Conservation (phyloP, 2,888 invertebrate species). For the Caenorhabditis auriculariae region DNA sequence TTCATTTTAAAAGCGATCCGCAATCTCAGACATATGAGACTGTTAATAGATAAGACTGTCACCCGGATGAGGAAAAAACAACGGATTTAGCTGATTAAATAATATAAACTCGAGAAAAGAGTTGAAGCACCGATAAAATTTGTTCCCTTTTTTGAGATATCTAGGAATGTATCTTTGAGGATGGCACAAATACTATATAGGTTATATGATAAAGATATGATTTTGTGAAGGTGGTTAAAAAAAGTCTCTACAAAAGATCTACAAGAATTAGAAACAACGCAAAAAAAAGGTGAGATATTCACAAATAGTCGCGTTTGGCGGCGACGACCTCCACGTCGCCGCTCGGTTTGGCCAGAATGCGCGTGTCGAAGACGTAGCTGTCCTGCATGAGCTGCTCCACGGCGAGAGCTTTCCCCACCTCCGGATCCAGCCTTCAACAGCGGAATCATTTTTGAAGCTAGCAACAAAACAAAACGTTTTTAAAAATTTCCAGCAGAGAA, state of each 20-base stretch:
- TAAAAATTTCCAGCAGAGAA: background rate
- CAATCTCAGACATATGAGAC: too few species aligned
- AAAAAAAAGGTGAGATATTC: slow-evolving; percentile 1
- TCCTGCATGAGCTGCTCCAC: slow-evolving; percentile 36
- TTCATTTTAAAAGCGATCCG: too few species aligned
- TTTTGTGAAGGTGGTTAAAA: too few species aligned
- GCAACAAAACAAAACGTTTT: background rate
- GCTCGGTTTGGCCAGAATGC: slow-evolving; percentile 17
- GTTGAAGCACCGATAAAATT: background rate
- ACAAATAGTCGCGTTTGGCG: slow-evolving; percentile 37
- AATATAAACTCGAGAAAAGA: too few species aligned
- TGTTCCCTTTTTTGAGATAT: background rate
- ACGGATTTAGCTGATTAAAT: too few species aligned
- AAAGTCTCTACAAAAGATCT: too few species aligned
- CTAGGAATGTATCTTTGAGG: background rate
- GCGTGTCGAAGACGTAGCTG: slow-evolving; percentile 36
- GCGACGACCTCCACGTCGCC: slow-evolving; percentile 34
- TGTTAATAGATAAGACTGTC: too few species aligned
- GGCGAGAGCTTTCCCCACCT: slow-evolving; percentile 35
- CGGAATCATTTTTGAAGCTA: background rate
- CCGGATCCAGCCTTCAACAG: slow-evolving; percentile 30
- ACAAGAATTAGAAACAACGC: slow-evolving; percentile 4
- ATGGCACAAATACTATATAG: too few species aligned
- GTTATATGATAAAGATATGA: too few species aligned
- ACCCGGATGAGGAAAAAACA: too few species aligned